These are phyloP conservation scores for Heterodera schachtii DNA, from an alignment of 1,140 invertebrate genomes.

Conservation along the genomic window DNA sequence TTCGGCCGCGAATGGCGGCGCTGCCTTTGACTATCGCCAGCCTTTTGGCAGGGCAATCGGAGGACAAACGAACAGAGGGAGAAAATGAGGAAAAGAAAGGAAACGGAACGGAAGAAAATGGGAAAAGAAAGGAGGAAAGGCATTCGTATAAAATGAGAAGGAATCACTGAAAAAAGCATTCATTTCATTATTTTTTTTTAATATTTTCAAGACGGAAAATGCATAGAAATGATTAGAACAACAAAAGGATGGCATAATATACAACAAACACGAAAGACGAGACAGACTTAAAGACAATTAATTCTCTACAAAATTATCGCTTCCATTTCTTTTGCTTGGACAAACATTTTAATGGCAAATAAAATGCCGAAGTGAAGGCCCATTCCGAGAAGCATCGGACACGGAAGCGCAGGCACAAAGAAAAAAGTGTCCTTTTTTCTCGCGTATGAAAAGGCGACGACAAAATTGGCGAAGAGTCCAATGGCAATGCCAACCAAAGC, in stretches of 20 bases:
- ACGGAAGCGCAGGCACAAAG: background rate
- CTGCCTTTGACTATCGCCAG: background rate
- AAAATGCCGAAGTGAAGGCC: background rate
- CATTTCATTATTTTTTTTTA: too few species aligned
- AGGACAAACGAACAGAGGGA: background rate
- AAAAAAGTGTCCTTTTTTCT: background rate
- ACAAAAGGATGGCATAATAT: too few species aligned
- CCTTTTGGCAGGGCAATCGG: background rate
- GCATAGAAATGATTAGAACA: too few species aligned
- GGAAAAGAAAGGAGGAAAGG: background rate
- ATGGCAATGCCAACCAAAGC: background rate
- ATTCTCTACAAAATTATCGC: background rate
- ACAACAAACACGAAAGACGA: too few species aligned
- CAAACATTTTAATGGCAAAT: background rate
- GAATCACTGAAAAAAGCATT: too few species aligned
- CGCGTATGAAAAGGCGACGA: background rate
- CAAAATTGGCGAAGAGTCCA: background rate
- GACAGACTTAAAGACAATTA: too few species aligned
- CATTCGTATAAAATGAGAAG: background rate
- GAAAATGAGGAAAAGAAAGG: background rate
- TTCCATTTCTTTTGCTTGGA: background rate
- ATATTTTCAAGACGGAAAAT: too few species aligned
- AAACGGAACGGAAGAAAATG: background rate
- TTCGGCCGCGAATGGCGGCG: background rate
- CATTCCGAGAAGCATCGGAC: background rate